Base-by-base conservation (phyloP, 2,113 vertebrate species). In the Pithys albifrons region DNA sequence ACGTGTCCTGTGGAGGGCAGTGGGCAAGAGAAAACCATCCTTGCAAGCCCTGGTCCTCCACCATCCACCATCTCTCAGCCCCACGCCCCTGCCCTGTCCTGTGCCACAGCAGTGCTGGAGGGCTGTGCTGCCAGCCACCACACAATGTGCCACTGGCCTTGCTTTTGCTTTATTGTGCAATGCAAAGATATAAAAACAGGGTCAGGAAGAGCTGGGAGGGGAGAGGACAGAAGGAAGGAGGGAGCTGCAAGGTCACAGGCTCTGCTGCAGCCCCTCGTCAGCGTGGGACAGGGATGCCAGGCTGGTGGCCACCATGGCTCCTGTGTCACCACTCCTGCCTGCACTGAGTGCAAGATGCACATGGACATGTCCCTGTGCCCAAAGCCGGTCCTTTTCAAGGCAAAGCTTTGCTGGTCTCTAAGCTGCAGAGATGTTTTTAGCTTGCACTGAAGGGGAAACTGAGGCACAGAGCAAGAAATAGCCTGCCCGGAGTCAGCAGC, bases 321-420 rank as follows among this genome's bases (percentile, higher is more conserved):
- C 82, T 0, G 0, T 0, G 1, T 55, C 85, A 57, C 16, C 28
- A 1, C 28, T 28, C 11, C 37, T 74, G 65, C 49, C 48, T n/a
- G 35, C 28, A 9, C 82, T 18, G 51, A 3, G 0, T 8, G 39
- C 1, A 13, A n/a, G 61, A 35, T 52, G 33, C 57, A 33, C 33
- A 28, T 1, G 0, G 70, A 35, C 28, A 9, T 0, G 20, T 76
- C 62, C 64, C 80, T 0, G 0, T 70, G 49, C 49, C 39, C 49
- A 57, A 9, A 55, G 14, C 71, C 54, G 43, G 7, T 3, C 7
- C n/a, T 29, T 39, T 45, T 51, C 41, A 6, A 49, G 43, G 52
- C 67, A 64, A 61, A 79, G 33, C 37, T 19, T 27, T 61, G 64
- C 27, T 3, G 0, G 12, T 49, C 71, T 35, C 33, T 0, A 0